These are phyloP conservation scores for Nephrotoma guestfalica DNA, from an alignment of 2,888 invertebrate genomes.

Conservation along the genomic window DNA sequence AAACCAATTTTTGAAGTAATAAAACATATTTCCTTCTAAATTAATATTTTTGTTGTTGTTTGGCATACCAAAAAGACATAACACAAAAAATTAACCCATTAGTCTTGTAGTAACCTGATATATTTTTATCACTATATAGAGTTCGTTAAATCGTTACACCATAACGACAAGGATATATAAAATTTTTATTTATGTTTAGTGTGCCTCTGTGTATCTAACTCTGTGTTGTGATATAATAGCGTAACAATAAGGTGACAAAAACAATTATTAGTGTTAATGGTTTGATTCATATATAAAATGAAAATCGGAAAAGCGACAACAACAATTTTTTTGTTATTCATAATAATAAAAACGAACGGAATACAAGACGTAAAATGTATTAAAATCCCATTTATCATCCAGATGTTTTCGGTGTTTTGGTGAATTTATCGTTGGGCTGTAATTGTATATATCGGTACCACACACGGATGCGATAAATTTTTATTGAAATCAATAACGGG, in stretches of 20 bases:
- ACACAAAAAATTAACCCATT: not conserved
- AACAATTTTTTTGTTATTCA: not conserved
- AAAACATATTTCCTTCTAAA: not conserved
- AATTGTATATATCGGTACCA: not conserved
- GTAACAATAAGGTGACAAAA: not conserved
- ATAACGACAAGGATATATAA: not conserved
- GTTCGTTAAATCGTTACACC: not conserved
- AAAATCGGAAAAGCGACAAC: not conserved
- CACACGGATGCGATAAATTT: not conserved
- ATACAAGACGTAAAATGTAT: not conserved
- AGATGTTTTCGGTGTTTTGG: not conserved
- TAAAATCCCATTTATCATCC: not conserved
- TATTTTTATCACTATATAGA: not conserved
- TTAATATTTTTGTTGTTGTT: not conserved
- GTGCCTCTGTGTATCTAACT: not conserved
- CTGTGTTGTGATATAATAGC: not conserved
- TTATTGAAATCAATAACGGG: not conserved
- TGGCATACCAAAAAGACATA: not conserved
- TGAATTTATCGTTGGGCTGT: not conserved
- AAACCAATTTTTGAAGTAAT: not conserved
- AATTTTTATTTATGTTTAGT: not conserved
- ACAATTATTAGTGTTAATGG: not conserved
- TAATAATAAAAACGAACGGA: not conserved
- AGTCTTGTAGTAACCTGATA: not conserved
- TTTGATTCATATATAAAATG: not conserved